Evolutionary conservation across 2,797 vertebrate genomes (phyloP).

Genomic region (Ambastaia sidthimunki): DNA sequence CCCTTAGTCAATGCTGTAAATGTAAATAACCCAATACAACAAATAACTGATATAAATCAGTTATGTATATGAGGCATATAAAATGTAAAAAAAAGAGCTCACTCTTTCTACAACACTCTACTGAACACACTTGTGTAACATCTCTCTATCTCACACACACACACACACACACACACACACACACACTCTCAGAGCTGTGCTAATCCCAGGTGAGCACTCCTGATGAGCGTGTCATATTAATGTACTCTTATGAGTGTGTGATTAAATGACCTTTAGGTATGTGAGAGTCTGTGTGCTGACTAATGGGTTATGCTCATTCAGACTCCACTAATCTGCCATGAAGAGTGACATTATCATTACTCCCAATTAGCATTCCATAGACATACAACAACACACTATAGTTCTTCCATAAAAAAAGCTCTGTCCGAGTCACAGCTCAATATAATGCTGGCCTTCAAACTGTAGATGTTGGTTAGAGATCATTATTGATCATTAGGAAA

Average conservation of each 20-base stretch:
- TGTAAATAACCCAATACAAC: not conserved
- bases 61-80: not conserved
- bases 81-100: too few species aligned
- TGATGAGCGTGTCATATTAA: conserved; percentile 57
- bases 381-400: conserved; percentile 50
- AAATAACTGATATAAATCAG: not conserved
- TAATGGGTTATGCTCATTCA: conserved; percentile 59
- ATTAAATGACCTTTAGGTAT: conserved; percentile 63
- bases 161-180: not conserved
- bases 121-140: not conserved
- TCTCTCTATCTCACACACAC: too few species aligned
- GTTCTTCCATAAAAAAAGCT: conserved; percentile 41
- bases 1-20: not conserved
- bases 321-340: conserved; percentile 58
- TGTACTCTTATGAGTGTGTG: conserved; percentile 58
- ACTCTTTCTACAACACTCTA: not conserved
- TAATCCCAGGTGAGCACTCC: conserved; percentile 60
- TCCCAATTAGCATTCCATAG: conserved; percentile 59
- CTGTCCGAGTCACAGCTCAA: not conserved
- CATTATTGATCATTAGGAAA: too few species aligned
- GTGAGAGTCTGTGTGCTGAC: conserved; percentile 56
- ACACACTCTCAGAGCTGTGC: conserved; percentile 26
- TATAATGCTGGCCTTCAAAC: not conserved
- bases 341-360: conserved; percentile 63
- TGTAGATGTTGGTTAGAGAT: not conserved